Conservation (phyloP, 2,113 vertebrate genomes). For the Astatoreochromis straeleni region DNA sequence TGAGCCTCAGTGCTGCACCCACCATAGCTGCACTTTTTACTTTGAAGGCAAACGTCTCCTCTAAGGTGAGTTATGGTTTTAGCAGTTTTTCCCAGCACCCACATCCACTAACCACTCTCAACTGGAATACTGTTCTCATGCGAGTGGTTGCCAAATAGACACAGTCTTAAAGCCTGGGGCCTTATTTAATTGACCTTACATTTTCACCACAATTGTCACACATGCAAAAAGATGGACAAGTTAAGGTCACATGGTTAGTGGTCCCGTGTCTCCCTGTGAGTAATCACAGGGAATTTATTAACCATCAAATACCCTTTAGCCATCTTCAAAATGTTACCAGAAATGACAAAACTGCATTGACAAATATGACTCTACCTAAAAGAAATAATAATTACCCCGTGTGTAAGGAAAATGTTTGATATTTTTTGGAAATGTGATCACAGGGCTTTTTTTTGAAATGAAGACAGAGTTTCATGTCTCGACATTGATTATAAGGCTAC, state of each 20-base stretch:
- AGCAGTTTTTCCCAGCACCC: neutral
- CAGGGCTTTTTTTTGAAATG: rapidly evolving
- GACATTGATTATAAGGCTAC: rapidly evolving
- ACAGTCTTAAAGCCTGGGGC: neutral
- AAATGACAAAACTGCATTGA: neutral
- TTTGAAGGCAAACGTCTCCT: neutral
- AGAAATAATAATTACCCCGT: neutral
- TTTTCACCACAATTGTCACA: neutral
- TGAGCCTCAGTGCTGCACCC: neutral
- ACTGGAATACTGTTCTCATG: neutral
- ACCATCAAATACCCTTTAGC: neutral
- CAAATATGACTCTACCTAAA: neutral
- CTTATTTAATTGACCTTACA: neutral
- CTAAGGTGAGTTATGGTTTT: neutral
- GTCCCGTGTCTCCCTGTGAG: neutral
- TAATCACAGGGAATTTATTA: rapidly evolving
- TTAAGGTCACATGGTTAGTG: neutral
- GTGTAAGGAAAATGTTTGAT: neutral
- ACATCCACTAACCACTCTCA: neutral
- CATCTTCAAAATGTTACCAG: neutral
- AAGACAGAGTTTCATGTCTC: neutral
- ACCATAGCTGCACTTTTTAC: neutral
- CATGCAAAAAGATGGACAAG: neutral
- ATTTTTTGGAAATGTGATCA: neutral
- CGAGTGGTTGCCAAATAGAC: neutral